These are phyloP conservation scores for Hypena proboscidalis DNA, from an alignment of 2,888 invertebrate genomes.

Conservation along the genomic window DNA sequence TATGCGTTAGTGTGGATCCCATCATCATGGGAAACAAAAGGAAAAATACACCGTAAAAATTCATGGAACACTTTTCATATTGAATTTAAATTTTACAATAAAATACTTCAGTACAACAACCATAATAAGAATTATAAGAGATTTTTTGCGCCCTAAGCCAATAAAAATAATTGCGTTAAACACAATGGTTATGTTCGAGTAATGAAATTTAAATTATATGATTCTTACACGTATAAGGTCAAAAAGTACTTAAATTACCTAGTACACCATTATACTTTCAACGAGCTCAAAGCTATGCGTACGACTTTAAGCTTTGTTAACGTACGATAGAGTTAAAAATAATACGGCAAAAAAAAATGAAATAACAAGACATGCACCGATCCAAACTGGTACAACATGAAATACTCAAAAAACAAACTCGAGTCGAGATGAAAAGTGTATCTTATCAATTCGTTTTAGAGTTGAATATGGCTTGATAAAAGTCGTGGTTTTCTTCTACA, in stretches of 20 bases:
- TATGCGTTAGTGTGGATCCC: too few relatives aligned
- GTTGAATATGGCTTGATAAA: slow-evolving; percentile 24
- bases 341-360: neutral
- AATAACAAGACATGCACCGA: slow-evolving; percentile 30
- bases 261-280: slow-evolving; percentile 28
- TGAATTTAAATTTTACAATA: too few relatives aligned
- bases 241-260: slow-evolving; percentile 26
- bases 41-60: too few relatives aligned
- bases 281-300: slow-evolving; percentile 2
- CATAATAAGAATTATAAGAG: too few relatives aligned
- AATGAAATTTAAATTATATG: slow-evolving; percentile 31
- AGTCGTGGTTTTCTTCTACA: slow-evolving; percentile 33
- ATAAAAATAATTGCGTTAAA: slow-evolving; percentile 25
- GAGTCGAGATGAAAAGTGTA: slow-evolving; percentile 3
- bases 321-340: slow-evolving; percentile 25
- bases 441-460: slow-evolving; percentile 15
- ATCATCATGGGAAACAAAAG: too few relatives aligned
- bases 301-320: slow-evolving; percentile 9
- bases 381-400: slow-evolving; percentile 41
- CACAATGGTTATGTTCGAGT: slow-evolving; percentile 8
- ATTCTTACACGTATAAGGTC: slow-evolving; percentile 17
- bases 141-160: slow-evolving; percentile 3
- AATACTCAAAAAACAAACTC: slow-evolving; percentile 27
- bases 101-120: too few relatives aligned
- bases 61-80: too few relatives aligned